Evolutionary conservation across 2,888 invertebrate genomes (phyloP).

Genomic region (Mycalesis mineus): DNA sequence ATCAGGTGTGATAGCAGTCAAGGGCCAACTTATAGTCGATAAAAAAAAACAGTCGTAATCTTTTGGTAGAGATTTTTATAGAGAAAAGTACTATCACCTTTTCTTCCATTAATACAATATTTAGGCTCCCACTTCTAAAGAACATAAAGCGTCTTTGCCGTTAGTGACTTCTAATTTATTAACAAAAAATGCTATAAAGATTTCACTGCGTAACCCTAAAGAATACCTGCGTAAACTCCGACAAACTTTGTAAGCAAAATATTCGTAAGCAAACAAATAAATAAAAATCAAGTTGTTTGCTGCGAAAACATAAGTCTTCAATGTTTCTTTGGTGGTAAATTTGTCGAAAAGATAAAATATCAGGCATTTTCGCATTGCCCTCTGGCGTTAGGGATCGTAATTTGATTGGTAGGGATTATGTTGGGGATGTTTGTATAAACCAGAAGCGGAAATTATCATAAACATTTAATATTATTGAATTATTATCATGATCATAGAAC

Average conservation of each 20-base stretch:
- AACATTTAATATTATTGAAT: background rate
- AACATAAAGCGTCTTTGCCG: no score
- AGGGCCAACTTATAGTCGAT: no score
- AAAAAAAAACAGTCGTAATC: no score
- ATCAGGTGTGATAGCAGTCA: no score
- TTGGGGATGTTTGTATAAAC: background rate
- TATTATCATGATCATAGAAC: no score
- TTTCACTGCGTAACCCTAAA: background rate
- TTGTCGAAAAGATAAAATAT: constrained; percentile 18
- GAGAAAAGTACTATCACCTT: no score
- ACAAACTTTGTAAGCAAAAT: background rate
- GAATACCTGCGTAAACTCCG: background rate
- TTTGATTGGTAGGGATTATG: background rate
- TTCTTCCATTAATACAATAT: no score
- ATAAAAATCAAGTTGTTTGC: constrained; percentile 1
- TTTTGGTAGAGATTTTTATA: no score
- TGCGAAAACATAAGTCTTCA: background rate
- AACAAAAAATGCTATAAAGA: no score
- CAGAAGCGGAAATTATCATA: background rate
- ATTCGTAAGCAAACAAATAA: background rate
- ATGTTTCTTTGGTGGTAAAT: constrained; percentile 17
- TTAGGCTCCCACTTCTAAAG: no score
- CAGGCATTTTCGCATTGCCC: constrained; percentile 3
- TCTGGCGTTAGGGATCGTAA: background rate
- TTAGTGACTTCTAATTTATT: no score